phyloP scores from a whole-genome alignment of 2,113 vertebrate species.

The Mirza zaza region DNA sequence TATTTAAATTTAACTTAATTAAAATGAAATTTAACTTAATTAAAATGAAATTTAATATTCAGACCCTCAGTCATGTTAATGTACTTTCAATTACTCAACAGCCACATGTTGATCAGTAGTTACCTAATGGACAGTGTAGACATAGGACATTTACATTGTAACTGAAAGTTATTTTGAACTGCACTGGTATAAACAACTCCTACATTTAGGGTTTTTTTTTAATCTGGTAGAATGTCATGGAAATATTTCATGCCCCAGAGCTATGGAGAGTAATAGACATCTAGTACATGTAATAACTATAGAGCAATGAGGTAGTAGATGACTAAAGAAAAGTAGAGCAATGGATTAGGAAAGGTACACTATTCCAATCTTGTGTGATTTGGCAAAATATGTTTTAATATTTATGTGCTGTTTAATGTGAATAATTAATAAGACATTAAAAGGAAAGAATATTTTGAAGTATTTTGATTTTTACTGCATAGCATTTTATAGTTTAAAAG shows the following conservation, averaged over 20 bases:
- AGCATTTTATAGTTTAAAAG: background rate
- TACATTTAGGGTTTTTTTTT: background rate
- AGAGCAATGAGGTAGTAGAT: background rate
- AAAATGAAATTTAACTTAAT: background rate
- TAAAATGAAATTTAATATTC: background rate
- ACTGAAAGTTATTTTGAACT: background rate
- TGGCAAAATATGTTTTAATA: background rate
- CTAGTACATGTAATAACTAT: background rate
- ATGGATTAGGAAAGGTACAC: background rate
- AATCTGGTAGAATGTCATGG: background rate
- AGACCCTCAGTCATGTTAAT: background rate
- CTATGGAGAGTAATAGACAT: background rate
- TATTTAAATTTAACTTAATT: constrained; percentile 1
- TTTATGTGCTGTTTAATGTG: background rate
- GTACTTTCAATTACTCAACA: background rate
- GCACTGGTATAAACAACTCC: background rate
- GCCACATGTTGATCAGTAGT: background rate
- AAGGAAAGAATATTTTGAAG: background rate
- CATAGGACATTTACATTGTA: background rate
- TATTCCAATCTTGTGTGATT: background rate
- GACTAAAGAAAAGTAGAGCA: background rate
- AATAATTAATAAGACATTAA: background rate
- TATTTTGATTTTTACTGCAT: background rate
- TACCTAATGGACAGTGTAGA: background rate
- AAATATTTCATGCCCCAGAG: background rate